phyloP scores from a whole-genome alignment of 2,797 vertebrate species.

The Cirrhinus mrigala region DNA sequence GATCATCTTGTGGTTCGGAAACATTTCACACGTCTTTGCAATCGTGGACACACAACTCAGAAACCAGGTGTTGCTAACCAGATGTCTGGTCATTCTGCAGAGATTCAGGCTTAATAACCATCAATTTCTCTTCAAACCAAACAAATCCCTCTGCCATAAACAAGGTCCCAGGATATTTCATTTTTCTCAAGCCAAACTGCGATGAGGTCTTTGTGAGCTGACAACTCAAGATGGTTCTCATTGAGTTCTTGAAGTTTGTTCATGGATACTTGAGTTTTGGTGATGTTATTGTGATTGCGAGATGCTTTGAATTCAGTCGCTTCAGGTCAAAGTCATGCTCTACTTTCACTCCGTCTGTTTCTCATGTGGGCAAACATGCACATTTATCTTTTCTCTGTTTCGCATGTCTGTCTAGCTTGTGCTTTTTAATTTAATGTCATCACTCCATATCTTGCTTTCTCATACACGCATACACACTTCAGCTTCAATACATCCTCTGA shows the following conservation, averaged over 20 bases:
- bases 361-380: neutral
- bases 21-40: slow-evolving; percentile 42
- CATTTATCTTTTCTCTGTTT: neutral
- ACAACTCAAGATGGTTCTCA: slow-evolving; percentile 43
- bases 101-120: slow-evolving; percentile 32
- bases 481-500: slow-evolving; percentile 49
- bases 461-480: neutral
- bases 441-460: neutral
- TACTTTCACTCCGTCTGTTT: neutral
- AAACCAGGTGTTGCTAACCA: slow-evolving; percentile 16
- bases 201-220: slow-evolving; percentile 1
- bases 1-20: slow-evolving; percentile 46
- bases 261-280: neutral
- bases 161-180: neutral
- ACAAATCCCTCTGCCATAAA: slow-evolving; percentile 26
- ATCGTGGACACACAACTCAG: slow-evolving; percentile 8
- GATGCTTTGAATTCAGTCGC: slow-evolving; percentile 19
- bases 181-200: slow-evolving; percentile 11
- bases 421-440: slow-evolving; percentile 25
- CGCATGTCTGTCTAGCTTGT: neutral
- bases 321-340: slow-evolving; percentile 25
- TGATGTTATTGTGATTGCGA: neutral
- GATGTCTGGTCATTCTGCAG: slow-evolving; percentile 16
- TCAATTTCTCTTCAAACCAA: slow-evolving; percentile 23
- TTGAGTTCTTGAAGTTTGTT: slow-evolving; percentile 19